Evolutionary conservation across 92 coral and sea anemone genomes (phyloP).

Genomic region (Epizoanthus ramosus): DNA sequence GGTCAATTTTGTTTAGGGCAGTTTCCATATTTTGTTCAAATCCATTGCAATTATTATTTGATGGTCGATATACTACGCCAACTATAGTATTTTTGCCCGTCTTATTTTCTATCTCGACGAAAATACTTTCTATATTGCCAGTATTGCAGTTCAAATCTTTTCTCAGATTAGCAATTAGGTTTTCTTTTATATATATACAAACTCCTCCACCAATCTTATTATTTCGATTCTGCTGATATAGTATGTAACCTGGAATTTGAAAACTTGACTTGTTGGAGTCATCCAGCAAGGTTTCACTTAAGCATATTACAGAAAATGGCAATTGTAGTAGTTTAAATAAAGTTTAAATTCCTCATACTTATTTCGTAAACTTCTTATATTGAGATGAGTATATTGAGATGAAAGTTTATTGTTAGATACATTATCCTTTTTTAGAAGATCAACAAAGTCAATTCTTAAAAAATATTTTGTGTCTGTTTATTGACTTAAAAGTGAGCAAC

Average conservation of each 20-base stretch:
- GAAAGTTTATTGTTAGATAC: too few relatives aligned
- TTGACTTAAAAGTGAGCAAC: too few relatives aligned
- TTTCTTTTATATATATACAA: slow-evolving; percentile 11
- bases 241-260: slow-evolving; percentile 7
- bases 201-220: slow-evolving; percentile 15
- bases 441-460: too few relatives aligned
- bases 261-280: background rate
- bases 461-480: too few relatives aligned
- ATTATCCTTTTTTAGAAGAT: too few relatives aligned
- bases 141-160: slow-evolving; percentile 22
- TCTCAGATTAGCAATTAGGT: background rate
- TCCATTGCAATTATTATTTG: slow-evolving; percentile 18
- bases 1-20: slow-evolving; percentile 14
- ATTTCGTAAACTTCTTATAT: too few relatives aligned
- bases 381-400: too few relatives aligned
- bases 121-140: slow-evolving; percentile 38
- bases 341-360: too few relatives aligned
- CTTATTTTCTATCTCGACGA: slow-evolving; percentile 28
- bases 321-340: too few relatives aligned
- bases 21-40: slow-evolving; percentile 23
- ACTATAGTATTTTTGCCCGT: slow-evolving; percentile 27
- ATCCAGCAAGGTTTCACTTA: slow-evolving; percentile 28
- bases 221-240: slow-evolving; percentile 12
- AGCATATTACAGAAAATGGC: background rate
- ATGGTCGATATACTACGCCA: slow-evolving; percentile 35